Evolutionary conservation across 2,888 invertebrate genomes (phyloP).

Genomic region (Platycheirus albimanus): DNA sequence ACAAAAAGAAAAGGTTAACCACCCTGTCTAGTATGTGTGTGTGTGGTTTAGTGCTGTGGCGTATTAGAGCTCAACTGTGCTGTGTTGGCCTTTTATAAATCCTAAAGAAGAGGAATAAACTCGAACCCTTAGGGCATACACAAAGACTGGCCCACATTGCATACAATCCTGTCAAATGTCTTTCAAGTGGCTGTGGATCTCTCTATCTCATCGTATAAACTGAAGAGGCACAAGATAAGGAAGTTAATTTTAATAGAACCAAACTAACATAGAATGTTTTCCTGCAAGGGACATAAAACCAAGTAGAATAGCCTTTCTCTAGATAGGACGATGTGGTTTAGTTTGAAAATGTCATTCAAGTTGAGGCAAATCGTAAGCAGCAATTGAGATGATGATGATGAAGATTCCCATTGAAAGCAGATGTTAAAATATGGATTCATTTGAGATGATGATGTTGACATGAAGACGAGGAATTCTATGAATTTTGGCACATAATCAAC

Average conservation of each 20-base stretch:
- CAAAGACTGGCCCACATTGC: slow-evolving; percentile 2
- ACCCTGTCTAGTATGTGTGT: slow-evolving; percentile 32
- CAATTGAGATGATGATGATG: slow-evolving; percentile 21
- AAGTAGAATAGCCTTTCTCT: slow-evolving; percentile 6
- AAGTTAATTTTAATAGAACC: slow-evolving; percentile 59
- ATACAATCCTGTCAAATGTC: slow-evolving; percentile 26
- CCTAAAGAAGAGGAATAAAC: slow-evolving; percentile 28
- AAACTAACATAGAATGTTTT: slow-evolving; percentile 30
- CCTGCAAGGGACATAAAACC: slow-evolving; percentile 4
- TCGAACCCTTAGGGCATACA: slow-evolving; percentile 7
- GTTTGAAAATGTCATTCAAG: slow-evolving; percentile 21
- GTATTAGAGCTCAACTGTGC: slow-evolving; percentile 1
- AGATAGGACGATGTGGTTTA: not conserved
- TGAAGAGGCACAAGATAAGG: slow-evolving; percentile 39
- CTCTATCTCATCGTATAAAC: not conserved
- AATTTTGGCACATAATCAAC: slow-evolving; percentile 20
- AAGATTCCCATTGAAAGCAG: slow-evolving; percentile 37
- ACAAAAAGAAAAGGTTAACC: slow-evolving; percentile 44
- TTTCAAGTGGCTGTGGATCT: slow-evolving; percentile 3
- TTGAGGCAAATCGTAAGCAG: slow-evolving; percentile 13
- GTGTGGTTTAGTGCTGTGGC: slow-evolving; percentile 1
- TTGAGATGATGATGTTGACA: slow-evolving; percentile 42
- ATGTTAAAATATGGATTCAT: slow-evolving; percentile 43
- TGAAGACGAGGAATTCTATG: slow-evolving; percentile 30
- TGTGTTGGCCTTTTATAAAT: slow-evolving; percentile 15